Conservation (phyloP, 37 sponge, comb jelly and placozoan genomes). For the Beroe ovata region DNA sequence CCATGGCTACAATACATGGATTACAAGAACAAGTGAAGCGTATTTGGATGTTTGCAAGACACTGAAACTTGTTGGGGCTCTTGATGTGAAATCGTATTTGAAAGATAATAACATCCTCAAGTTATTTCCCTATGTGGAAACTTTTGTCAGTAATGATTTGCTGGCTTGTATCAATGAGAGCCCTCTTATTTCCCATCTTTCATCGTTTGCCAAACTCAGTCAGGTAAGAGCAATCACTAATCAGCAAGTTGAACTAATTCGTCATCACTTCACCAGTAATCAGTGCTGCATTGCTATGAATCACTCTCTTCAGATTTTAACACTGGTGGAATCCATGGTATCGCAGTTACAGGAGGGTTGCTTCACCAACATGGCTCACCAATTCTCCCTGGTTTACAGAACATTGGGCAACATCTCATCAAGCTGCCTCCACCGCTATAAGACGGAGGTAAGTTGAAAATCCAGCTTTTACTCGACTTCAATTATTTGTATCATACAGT, state of each 20-base stretch:
- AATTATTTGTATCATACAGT: no score
- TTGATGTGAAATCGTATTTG: conserved; percentile 21
- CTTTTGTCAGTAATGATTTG: conserved; percentile 8
- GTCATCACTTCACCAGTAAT: no score
- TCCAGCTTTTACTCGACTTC: no score
- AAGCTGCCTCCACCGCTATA: no score
- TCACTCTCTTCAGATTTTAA: no score
- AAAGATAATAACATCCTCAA: not conserved
- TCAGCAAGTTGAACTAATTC: no score
- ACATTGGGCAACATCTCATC: not conserved
- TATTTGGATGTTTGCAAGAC: conserved; percentile 13
- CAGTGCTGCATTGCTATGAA: no score
- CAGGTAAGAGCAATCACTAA: no score
- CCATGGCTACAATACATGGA: conserved; percentile 7
- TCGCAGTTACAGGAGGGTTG: no score
- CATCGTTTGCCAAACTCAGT: not conserved
- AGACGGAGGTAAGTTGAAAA: no score
- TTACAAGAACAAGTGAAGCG: not conserved
- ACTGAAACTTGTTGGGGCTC: conserved; percentile 2
- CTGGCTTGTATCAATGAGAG: not conserved
- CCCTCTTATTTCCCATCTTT: conserved; percentile 36
- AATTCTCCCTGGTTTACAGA: conserved; percentile 11
- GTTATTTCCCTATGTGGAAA: conserved; percentile 16
- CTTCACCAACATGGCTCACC: conserved; percentile 44
- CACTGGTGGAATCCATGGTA: no score